Percentiles rank a stretch among this genome's conserved stretches.
Conservation (phyloP, 2,797 vertebrate genomes). For the Apogon hyalosoma region DNA sequence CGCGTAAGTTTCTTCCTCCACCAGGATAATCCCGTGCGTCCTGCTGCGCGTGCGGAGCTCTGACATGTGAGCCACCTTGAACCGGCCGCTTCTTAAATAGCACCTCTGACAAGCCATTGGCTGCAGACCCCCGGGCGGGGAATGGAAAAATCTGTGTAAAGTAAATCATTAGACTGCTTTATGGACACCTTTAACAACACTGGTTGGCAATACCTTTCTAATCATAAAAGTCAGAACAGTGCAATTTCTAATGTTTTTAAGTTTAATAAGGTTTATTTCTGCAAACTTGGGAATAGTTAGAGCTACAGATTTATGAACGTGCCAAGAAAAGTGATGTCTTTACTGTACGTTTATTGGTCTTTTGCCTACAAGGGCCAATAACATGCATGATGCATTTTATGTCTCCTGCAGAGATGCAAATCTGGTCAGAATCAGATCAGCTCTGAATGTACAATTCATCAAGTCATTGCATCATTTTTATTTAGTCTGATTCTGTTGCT, state of each 20-base stretch:
- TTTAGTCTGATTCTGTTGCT: too few relatives aligned
- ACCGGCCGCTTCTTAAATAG: constrained; percentile 80
- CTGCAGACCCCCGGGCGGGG: constrained; percentile 71
- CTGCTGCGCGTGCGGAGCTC: constrained; percentile 44
- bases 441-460: too few relatives aligned
- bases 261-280: not conserved
- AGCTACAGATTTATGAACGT: too few relatives aligned
- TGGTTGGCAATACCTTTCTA: not conserved
- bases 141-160: constrained; percentile 51
- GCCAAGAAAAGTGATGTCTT: not conserved
- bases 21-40: constrained; percentile 40
- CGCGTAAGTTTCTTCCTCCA: constrained; percentile 1
- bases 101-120: constrained; percentile 72
- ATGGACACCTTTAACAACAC: constrained; percentile 7
- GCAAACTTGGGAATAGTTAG: too few relatives aligned
- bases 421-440: too few relatives aligned
- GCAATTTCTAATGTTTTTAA: not conserved
- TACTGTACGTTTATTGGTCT: not conserved
- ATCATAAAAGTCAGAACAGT: not conserved
- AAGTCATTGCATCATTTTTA: too few relatives aligned
- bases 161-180: constrained; percentile 68
- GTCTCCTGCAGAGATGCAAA: too few relatives aligned
- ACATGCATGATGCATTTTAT: too few relatives aligned
- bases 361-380: not conserved
- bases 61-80: constrained; percentile 76